phyloP scores from a whole-genome alignment of 2,113 vertebrate genomes.

The Ciconia maguari region DNA sequence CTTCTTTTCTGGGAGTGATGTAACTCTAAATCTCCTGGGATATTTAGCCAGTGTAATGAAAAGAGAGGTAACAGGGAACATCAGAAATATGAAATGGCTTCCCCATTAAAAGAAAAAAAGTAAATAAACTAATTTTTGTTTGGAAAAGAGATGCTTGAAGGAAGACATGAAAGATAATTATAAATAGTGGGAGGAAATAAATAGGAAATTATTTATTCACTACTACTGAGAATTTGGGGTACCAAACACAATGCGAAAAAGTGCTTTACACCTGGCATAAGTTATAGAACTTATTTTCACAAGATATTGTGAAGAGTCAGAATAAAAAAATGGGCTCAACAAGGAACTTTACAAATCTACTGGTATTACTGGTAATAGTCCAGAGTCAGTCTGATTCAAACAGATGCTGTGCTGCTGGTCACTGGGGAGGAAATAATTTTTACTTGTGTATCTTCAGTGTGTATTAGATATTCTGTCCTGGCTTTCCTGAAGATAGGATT shows the following conservation, averaged over 20 bases:
- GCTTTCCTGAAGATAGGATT: background rate
- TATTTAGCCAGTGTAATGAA: background rate
- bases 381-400: background rate
- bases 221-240: background rate
- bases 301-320: background rate
- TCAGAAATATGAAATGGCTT: background rate
- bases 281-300: background rate
- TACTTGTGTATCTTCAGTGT: background rate
- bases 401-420: background rate
- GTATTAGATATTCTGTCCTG: background rate
- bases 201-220: background rate
- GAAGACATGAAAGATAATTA: background rate
- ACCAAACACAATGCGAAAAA: background rate
- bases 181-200: background rate
- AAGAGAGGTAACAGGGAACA: background rate
- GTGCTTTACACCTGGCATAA: background rate
- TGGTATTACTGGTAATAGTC: background rate
- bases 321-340: background rate
- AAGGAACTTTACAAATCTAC: background rate
- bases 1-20: background rate
- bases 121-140: background rate
- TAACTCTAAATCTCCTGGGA: background rate
- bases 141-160: background rate
- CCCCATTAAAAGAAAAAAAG: background rate
- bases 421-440: background rate